Base-by-base conservation (phyloP, 1,140 invertebrate species). In the Drosophila aff. region DNA sequence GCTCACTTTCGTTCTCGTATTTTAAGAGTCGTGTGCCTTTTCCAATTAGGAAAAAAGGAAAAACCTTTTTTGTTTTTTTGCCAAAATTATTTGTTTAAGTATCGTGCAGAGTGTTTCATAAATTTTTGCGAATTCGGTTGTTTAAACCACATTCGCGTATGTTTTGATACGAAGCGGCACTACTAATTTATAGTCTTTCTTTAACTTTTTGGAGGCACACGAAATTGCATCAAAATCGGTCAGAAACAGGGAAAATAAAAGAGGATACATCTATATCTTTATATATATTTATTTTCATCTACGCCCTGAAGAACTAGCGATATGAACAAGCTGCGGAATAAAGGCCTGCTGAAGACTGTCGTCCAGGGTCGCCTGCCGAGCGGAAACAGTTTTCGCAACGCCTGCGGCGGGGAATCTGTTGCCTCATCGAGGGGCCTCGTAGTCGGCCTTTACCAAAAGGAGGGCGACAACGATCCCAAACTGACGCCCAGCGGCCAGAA, bases 381-480 rank as follows among this genome's bases (percentile, higher is more conserved):
- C 4, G 6, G 59, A 4, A 59, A 21, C 18, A 21, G 5, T 9
- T 44, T 91, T 28, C 60, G 87, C 40, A n/a, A 68, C 66, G 26
- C 80, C 10, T 78, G 78, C 33, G 36, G 49, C 8, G 75, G 69
- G 1, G 47, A 65, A 11, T 36, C 33, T 36, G 2, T 15, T 2
- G 47, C 2, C 41, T 10, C 13, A 4, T 1, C 15, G n/a, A 85
- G 79, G 52, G 92, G 92, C 10, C 62, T 93, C 6, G 82, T 93
- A 4, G 1, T 93, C 4, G 92, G 92, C 4, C 33, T 91, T 3
- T 93, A 91, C 31, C 80, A 91, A 43, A 86, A 90, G 36, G 92
- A 93, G 40, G 76, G 77, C 43, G 78, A 74, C 36, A 80, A 65
- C 40, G 81, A 67, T 8, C 75, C 80, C 5, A 82, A 76, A 9